Evolutionary conservation across 2,797 vertebrate genomes (phyloP), one percentile per base, ranked within the genome.

Genomic region (Tiaroga cobitis): DNA sequence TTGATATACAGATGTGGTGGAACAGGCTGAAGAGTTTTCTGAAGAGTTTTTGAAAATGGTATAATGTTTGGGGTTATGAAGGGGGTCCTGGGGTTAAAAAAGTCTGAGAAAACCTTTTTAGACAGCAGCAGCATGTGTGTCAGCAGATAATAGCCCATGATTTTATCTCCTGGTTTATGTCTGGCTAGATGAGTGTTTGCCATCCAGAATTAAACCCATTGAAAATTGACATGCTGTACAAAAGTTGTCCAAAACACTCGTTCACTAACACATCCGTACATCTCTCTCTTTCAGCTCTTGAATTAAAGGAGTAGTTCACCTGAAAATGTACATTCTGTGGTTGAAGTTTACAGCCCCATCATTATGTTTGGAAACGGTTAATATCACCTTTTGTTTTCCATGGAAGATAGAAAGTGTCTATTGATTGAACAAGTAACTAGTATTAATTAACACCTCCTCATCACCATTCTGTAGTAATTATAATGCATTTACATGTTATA

Each of bases 171-270:
- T 32, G 32, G 65, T 65, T 67, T 74, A 80, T 65, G 34, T 56
- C 84, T 84, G 78, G 61, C 68, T 80, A 56, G 72, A 59, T 68
- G 86, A 59, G 51, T 88, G 74, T 85, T 88, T 86, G 77, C 82
- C 11, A 16, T 87, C 56, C 85, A 74, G 75, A 77, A 89, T 87
- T 87, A 86, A 76, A 73, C 74, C 63, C 32, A 75, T 56, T 82
- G 49, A 85, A 85, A 74, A 43, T 83, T 76, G 82, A 75, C 75
- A 82, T 82, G 63, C 78, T 84, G 82, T 39, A 84, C 13, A 84
- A 76, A 82, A 84, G 32, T 69, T 75, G 59, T 75, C 70, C 80
- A 61, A 68, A 69, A 82, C 19, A 63, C 21, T 19, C 11, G 0
- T 74, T 26, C 69, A 51, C 18, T 10, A 34, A 21, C 18, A 75